Conservation (phyloP, 1,140 invertebrate genomes). For the Lepidotrigona ventralis region DNA sequence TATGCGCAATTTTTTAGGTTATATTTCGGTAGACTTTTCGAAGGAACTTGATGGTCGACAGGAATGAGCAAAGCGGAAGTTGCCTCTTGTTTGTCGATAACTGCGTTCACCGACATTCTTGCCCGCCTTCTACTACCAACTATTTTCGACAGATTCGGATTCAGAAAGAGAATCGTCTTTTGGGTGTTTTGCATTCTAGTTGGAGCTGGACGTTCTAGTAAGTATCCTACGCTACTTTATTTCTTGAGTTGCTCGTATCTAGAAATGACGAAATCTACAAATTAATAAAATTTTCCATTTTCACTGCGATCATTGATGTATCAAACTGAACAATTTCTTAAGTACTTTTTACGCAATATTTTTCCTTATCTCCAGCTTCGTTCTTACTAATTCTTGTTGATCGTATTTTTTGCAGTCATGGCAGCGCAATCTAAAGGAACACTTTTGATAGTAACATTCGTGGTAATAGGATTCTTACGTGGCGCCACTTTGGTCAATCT, state of each 20-base stretch:
- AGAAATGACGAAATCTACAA: too few relatives aligned
- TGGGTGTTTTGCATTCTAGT: conserved; percentile 85
- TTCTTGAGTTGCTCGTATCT: neutral
- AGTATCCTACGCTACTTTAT: conserved; percentile 67
- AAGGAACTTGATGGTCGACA: conserved; percentile 61
- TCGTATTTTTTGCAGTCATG: conserved; percentile 75
- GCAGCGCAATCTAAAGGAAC: conserved; percentile 78
- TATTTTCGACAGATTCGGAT: conserved; percentile 84
- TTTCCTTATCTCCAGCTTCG: neutral
- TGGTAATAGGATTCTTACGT: conserved; percentile 87
- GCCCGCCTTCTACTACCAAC: conserved; percentile 86
- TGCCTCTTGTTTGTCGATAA: conserved; percentile 86
- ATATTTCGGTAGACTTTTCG: conserved; percentile 49
- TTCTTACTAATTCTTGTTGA: neutral
- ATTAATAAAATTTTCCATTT: too few relatives aligned
- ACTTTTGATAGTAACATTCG: conserved; percentile 80
- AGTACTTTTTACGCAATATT: too few relatives aligned
- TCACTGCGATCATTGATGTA: neutral
- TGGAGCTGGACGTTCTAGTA: conserved; percentile 86
- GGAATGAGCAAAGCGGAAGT: conserved; percentile 82
- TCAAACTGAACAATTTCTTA: too few relatives aligned
- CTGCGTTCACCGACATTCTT: conserved; percentile 86
- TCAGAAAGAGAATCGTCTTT: conserved; percentile 86
- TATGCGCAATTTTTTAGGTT: conserved; percentile 29
- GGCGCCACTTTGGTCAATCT: conserved; percentile 88